Percentiles rank a stretch among this genome's conserved stretches.
phyloP scores from a whole-genome alignment of 2,888 invertebrate species.

The Anagyrus pseudococci region DNA sequence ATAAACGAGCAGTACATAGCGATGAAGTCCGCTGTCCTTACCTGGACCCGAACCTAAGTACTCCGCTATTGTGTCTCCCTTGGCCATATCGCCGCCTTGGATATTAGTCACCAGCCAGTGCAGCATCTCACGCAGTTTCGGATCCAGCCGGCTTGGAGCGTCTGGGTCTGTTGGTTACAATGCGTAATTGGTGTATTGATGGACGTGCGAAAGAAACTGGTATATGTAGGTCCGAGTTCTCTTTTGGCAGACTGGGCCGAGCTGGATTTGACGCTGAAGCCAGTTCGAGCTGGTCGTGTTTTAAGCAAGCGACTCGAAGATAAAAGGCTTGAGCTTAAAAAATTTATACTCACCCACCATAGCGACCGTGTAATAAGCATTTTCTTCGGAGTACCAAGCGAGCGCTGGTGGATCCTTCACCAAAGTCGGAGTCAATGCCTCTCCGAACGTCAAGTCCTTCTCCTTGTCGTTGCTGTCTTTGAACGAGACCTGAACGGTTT shows the following conservation, averaged over 20 bases:
- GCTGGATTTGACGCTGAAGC: too few species aligned
- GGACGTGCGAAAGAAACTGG: too few species aligned
- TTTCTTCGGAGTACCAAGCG: slow-evolving; percentile 25
- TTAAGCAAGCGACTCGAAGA: too few species aligned
- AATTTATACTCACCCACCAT: slow-evolving; percentile 28
- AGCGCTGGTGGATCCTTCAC: slow-evolving; percentile 49
- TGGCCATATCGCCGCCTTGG: slow-evolving; percentile 55
- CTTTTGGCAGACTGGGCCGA: too few species aligned
- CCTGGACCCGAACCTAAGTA: slow-evolving; percentile 58
- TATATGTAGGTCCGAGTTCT: too few species aligned
- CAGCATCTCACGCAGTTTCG: slow-evolving; percentile 51
- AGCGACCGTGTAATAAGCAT: slow-evolving; percentile 22
- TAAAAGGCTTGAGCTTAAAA: too few species aligned
- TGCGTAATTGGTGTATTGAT: too few species aligned
- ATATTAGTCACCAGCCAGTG: slow-evolving; percentile 60
- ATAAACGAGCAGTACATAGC: slow-evolving; percentile 57
- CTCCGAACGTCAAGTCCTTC: slow-evolving; percentile 44
- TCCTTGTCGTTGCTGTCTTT: slow-evolving; percentile 32
- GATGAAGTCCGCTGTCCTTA: slow-evolving; percentile 52
- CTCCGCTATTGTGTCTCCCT: slow-evolving; percentile 56
- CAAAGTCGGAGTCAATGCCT: slow-evolving; percentile 54
- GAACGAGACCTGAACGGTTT: slow-evolving; percentile 23
- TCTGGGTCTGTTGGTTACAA: slow-evolving; percentile 56
- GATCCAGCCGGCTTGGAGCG: slow-evolving; percentile 52
- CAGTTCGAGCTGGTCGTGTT: too few species aligned